Evolutionary conservation across 2,888 invertebrate genomes (phyloP), one percentile per base, ranked within the genome.

Genomic region (Clistopyga incitator): DNA sequence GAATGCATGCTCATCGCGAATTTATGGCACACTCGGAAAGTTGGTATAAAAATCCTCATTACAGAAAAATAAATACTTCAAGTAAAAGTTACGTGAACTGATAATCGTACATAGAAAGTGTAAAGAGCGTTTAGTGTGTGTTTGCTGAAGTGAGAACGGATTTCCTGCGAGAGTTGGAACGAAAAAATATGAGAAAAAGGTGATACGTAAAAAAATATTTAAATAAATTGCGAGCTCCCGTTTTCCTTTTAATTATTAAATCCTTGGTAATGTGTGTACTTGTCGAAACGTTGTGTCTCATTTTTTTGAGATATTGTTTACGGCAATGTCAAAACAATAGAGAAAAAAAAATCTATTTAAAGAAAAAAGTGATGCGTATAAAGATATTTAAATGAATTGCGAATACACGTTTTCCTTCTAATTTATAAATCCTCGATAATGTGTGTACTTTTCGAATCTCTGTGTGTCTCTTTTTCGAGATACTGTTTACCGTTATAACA

Each of bases 121-220:
- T 25, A 59, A 25, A 59, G 18, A 52, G 61, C 78, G 64, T 38
- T 70, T 42, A 29, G 23, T 13, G 10, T 61, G 23, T 47, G 23
- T 59, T 34, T 64, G 50, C 76, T 61, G 76, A 45, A 20, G 18
- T 34, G 80, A 42, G 56, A 78, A 70, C 77, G 77, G 81, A 84
- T 81, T 78, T 81, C 77, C 83, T 72, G 71, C 34, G 65, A 78
- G 56, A 74, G 80, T 74, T 83, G 71, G 10, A 29, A 29, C 4
- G 29, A 29, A 29, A 29, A 29, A 29, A 4, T 29, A 29, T 29
- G 29, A 29, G 3, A 3, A 29, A 3, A 3, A 29, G 29, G 29
- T 29, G 4, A 4, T 29, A 29, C n/a, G n/a, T n/a, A n/a, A n/a
- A 4, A 29, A 29, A 29, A 29, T 29, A 29, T 29, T 29, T 29